Base-by-base conservation (phyloP, 2,113 vertebrate genomes). In the Prinia subflava region DNA sequence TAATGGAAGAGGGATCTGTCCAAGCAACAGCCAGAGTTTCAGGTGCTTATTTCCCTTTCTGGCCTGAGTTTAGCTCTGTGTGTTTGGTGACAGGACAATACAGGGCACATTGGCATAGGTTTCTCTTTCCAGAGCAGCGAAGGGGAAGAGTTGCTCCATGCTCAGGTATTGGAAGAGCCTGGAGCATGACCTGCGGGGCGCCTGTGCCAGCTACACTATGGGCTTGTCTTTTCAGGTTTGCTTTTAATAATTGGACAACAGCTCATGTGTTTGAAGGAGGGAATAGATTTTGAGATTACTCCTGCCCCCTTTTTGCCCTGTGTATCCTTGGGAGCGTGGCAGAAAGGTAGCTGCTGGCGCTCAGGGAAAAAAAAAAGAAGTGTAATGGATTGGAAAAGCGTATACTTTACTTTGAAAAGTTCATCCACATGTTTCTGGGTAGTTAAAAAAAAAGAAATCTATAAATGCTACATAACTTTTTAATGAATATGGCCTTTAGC, bases 401-500 rank as follows among this genome's bases (percentile, higher is more conserved):
- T 59, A 67, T 90, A 74, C 73, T 91, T 95, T 85, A 75, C 94
- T 95, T 95, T 28, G 69, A 89, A 79, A 97, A 96, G 65, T 94
- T 95, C 47, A 90, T 57, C 88, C 71, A 59, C 35, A 19, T 81
- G 20, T 83, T 83, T 93, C 79, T 81, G 69, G 89, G 68, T 86
- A 89, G 92, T 70, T 84, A 41, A 69, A 82, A 78, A 56, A 31
- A 22, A n/a, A 52, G 3, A 56, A 79, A 91, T 96, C 63, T 93
- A 96, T 93, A 97, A 96, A 94, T 89, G 89, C 90, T 64, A 28
- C 80, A 83, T 83, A 85, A 95, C 71, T 95, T 94, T 96, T 96
- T 97, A 55, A 95, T 90, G 90, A 97, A 57, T 77, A 67, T 81
- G 75, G 70, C 89, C 96, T 78, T 97, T 74, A 83, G 89, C 80